Evolutionary conservation across 1,140 invertebrate genomes (phyloP).

Genomic region (Drosophila auraria): DNA sequence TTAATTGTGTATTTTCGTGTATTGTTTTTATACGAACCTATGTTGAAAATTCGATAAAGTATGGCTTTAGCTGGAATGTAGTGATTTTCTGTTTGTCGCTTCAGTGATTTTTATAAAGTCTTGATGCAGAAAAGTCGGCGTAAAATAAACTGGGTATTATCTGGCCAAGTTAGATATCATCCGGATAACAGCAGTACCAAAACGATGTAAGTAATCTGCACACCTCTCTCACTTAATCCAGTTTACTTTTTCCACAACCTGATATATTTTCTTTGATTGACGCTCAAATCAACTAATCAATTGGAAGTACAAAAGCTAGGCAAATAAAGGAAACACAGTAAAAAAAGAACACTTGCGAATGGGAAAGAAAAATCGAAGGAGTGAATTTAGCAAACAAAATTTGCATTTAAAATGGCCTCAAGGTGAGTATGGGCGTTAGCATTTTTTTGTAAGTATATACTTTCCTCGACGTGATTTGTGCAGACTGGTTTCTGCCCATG

Average conservation of each 20-base stretch:
- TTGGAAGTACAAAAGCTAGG: slow-evolving; percentile 56
- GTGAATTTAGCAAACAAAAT: slow-evolving; percentile 49
- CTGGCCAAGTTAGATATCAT: too few species aligned
- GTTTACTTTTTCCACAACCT: slow-evolving; percentile 25
- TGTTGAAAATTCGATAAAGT: too few species aligned
- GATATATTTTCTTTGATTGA: slow-evolving; percentile 67
- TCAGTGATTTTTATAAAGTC: too few species aligned
- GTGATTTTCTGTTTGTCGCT: too few species aligned
- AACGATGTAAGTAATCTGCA: background rate
- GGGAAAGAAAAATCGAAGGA: background rate
- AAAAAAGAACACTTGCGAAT: background rate
- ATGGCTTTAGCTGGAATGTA: too few species aligned
- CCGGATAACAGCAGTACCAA: too few species aligned
- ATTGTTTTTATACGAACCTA: too few species aligned
- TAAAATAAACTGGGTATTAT: too few species aligned
- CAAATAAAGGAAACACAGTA: background rate
- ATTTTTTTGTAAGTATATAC: slow-evolving; percentile 40
- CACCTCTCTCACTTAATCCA: background rate
- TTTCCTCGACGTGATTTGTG: slow-evolving; percentile 56
- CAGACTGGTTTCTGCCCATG: slow-evolving; percentile 14
- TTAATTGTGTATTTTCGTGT: too few species aligned
- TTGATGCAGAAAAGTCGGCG: too few species aligned
- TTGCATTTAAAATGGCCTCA: slow-evolving; percentile 63
- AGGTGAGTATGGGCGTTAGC: slow-evolving; percentile 26
- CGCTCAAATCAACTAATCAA: slow-evolving; percentile 75